Base-by-base conservation (phyloP, 2,113 vertebrate species). In the Nibea coibor region DNA sequence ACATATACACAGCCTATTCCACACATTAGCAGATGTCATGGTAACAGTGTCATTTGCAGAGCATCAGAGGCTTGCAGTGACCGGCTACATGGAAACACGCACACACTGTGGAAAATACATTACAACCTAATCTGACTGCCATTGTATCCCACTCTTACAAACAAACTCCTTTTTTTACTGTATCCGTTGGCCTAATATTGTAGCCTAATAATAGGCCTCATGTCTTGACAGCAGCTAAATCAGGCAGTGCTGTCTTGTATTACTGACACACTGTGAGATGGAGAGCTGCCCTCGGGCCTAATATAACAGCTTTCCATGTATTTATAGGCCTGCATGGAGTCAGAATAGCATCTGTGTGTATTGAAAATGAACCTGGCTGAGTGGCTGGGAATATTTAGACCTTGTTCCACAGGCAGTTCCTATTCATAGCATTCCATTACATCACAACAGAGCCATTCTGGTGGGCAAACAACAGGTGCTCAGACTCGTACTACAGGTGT, bases 211-310 rank as follows among this genome's bases (percentile, higher is more conserved):
- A 92, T 93, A 93, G 88, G 22, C 39, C 31, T 56, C 48, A 28
- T 70, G 59, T 90, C 86, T 91, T 83, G 64, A 72, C 73, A 59
- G 74, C 61, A 69, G 88, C 93, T 93, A 93, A 92, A 93, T 93
- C 53, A 26, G 74, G 89, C 78, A 48, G 50, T n/a, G 43, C 62
- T 69, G 73, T 86, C 84, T 92, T 83, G 76, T 83, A 87, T 90
- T 88, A 88, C 83, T 91, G 80, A 86, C 80, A 71, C 79, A 72
- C 85, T 79, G 83, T 53, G 84, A 82, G 72, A 64, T 59, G 68
- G 66, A 77, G 58, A 76, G 59, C 71, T 62, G 78, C 68, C 51
- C 74, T 75, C 70, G 11, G 26, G 77, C 88, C 84, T 77, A 83
- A 89, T 91, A 93, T 93, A 93, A 92, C 86, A 80, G 59, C 74